phyloP scores from a whole-genome alignment of 1,140 invertebrate species.

The Hypothenemus hampei region DNA sequence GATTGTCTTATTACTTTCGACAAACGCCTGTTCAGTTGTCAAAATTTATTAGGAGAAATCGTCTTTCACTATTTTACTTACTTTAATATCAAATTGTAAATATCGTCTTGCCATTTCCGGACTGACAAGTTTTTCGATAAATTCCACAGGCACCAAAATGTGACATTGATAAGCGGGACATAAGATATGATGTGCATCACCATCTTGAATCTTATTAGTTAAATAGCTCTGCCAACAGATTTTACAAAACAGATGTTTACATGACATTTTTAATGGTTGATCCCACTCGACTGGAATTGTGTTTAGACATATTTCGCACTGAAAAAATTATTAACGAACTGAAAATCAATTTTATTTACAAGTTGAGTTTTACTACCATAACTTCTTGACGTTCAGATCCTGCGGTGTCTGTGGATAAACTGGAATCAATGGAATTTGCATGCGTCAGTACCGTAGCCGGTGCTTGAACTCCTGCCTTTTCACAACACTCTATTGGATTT shows the following conservation, averaged over 20 bases:
- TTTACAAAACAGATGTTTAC: conserved; percentile 61
- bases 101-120: conserved; percentile 63
- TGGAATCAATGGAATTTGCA: conserved; percentile 40
- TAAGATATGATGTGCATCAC: conserved; percentile 61
- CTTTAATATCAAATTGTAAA: conserved; percentile 70
- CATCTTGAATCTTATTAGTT: conserved; percentile 63
- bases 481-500: conserved; percentile 62
- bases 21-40: conserved; percentile 55
- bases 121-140: conserved; percentile 63
- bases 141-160: conserved; percentile 62
- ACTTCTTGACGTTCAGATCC: conserved; percentile 37
- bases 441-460: conserved; percentile 50
- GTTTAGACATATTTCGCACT: conserved; percentile 62
- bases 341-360: conserved; percentile 1
- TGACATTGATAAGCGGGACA: conserved; percentile 65
- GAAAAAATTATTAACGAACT: conserved; percentile 1
- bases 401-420: conserved; percentile 38
- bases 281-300: conserved; percentile 41
- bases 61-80: conserved; percentile 34
- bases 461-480: conserved; percentile 61
- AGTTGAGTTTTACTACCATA: conserved; percentile 36
- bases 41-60: not conserved
- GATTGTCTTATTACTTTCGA: conserved; percentile 66
- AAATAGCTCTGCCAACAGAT: conserved; percentile 66
- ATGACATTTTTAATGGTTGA: conserved; percentile 49